phyloP scores from a whole-genome alignment of 2,888 invertebrate species.

The Furcula furcula region DNA sequence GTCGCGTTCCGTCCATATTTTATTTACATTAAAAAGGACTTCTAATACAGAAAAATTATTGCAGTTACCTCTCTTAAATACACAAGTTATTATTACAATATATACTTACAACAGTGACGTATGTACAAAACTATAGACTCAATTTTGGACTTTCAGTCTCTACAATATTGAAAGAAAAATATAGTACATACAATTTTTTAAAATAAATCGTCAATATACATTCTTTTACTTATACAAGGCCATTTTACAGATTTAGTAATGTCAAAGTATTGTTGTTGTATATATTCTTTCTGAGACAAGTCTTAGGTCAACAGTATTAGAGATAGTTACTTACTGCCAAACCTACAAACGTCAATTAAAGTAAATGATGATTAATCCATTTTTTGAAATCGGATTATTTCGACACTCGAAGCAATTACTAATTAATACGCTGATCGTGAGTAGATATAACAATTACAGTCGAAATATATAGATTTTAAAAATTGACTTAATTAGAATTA shows the following conservation, averaged over 20 bases:
- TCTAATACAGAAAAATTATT: conserved; percentile 78
- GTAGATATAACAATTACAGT: no score
- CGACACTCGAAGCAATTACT: no score
- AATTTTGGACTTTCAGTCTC: conserved; percentile 81
- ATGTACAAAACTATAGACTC: conserved; percentile 81
- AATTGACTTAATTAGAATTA: no score
- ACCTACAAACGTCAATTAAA: no score
- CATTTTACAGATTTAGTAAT: conserved; percentile 52
- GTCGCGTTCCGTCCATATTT: conserved; percentile 48
- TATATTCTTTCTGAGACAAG: no score
- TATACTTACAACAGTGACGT: conserved; percentile 77
- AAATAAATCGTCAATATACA: conserved; percentile 60
- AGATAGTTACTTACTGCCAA: no score
- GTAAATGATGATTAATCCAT: no score
- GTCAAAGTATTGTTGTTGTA: conserved; percentile 30
- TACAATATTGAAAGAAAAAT: conserved; percentile 65
- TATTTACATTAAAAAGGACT: conserved; percentile 67
- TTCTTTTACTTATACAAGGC: conserved; percentile 68
- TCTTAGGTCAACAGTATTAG: conserved; percentile 34
- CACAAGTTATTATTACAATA: conserved; percentile 67
- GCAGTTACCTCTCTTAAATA: conserved; percentile 75
- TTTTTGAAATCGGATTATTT: no score
- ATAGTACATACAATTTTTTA: conserved; percentile 54
- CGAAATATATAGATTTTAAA: no score
- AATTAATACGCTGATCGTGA: no score